Evolutionary conservation across 1,140 invertebrate species (phyloP).

Genomic region (Microplitis demolitor): DNA sequence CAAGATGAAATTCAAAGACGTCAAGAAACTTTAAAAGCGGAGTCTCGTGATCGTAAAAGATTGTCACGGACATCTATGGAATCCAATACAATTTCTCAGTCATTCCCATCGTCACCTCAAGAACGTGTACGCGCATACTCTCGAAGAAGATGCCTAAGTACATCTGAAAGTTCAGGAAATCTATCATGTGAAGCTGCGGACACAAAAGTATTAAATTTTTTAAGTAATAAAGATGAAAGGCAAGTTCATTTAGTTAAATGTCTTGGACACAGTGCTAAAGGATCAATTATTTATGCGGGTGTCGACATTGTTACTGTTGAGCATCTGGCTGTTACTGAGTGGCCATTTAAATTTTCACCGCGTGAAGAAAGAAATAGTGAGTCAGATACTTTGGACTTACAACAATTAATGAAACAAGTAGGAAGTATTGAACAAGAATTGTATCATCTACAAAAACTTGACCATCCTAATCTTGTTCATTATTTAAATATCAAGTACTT

Average conservation of each 20-base stretch:
- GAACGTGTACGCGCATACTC: constrained; percentile 45
- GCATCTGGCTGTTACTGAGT: constrained; percentile 73
- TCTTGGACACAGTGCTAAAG: constrained; percentile 68
- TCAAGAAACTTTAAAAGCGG: constrained; percentile 70
- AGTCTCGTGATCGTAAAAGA: constrained; percentile 58
- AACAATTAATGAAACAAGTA: constrained; percentile 64
- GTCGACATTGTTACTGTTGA: constrained; percentile 73
- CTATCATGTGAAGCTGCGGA: constrained; percentile 63
- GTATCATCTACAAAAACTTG: constrained; percentile 68
- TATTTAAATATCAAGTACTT: constrained; percentile 74
- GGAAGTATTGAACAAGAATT: constrained; percentile 75
- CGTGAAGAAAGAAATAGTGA: constrained; percentile 16
- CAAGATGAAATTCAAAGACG: constrained; percentile 72
- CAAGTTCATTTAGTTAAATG: constrained; percentile 64
- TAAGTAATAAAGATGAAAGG: constrained; percentile 61
- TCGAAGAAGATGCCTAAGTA: constrained; percentile 47
- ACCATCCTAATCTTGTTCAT: constrained; percentile 73
- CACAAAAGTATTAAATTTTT: constrained; percentile 62
- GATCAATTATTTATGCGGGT: constrained; percentile 73
- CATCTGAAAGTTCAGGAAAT: constrained; percentile 55
- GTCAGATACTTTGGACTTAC: constrained; percentile 49
- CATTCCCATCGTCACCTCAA: constrained; percentile 51
- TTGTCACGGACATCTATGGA: constrained; percentile 39
- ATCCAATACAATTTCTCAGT: constrained; percentile 40
- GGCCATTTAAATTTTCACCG: constrained; percentile 64